Conservation (phyloP, 2,113 vertebrate genomes). For the Craseonycteris thonglongyai region DNA sequence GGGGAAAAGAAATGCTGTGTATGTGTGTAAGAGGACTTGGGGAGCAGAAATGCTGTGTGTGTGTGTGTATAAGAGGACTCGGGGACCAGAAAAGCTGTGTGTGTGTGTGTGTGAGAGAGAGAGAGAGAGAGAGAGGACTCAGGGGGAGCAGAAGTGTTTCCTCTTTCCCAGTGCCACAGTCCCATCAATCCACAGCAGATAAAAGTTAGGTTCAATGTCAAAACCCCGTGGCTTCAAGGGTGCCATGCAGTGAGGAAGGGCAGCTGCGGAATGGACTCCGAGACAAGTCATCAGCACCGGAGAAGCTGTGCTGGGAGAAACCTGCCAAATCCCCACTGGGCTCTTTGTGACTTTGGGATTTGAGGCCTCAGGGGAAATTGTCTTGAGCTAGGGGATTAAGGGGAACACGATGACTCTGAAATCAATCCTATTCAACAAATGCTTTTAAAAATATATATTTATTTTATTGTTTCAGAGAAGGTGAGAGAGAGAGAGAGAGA, state of each 20-base stretch:
- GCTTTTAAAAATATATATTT: too few relatives aligned
- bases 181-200: neutral
- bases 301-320: neutral
- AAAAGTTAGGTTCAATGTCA: neutral
- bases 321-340: neutral
- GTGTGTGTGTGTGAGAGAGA: too few relatives aligned
- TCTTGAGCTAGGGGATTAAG: neutral
- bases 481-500: too few relatives aligned
- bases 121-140: too few relatives aligned
- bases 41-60: too few relatives aligned
- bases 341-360: neutral
- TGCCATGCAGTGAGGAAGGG: neutral
- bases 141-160: neutral
- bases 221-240: neutral
- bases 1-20: too few relatives aligned
- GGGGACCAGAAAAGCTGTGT: too few relatives aligned
- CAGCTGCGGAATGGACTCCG: neutral
- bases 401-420: neutral
- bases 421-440: neutral
- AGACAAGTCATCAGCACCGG: neutral
- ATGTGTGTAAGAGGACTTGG: too few relatives aligned
- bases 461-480: too few relatives aligned
- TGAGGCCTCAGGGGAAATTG: neutral
- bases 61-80: too few relatives aligned
- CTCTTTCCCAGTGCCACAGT: neutral